A percentile compares a stretch with the other conserved stretches of the same genome.
These are phyloP conservation scores for Paraplagusia blochii DNA, from an alignment of 2,113 vertebrate species.

Conservation along the genomic window DNA sequence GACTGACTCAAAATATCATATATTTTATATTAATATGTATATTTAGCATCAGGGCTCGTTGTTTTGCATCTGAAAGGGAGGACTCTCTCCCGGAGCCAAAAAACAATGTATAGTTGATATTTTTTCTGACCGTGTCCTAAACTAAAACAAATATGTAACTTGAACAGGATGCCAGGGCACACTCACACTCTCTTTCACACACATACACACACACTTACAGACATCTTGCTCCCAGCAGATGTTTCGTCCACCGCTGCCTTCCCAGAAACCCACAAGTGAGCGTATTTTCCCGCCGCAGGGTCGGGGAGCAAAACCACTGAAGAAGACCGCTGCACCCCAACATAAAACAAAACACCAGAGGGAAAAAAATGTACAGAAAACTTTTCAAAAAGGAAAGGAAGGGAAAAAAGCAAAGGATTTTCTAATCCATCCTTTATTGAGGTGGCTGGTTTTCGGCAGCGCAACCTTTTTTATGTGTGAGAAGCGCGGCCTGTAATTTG, in stretches of 20 bases:
- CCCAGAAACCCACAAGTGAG: conserved; percentile 82
- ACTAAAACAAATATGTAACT: conserved; percentile 47
- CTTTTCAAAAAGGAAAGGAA: conserved; percentile 74
- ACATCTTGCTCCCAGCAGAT: conserved; percentile 79
- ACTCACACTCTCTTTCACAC: conserved; percentile 23
- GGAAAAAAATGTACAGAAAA: conserved; percentile 72
- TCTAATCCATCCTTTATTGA: conserved; percentile 86
- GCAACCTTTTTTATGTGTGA: conserved; percentile 83
- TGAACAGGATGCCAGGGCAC: conserved; percentile 46
- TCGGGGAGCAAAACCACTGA: conserved; percentile 79
- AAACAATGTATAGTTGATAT: neutral
- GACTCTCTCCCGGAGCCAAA: neutral
- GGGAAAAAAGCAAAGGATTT: conserved; percentile 78
- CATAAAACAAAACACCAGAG: conserved; percentile 81
- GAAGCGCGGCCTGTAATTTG: conserved; percentile 82
- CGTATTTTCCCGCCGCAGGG: conserved; percentile 80
- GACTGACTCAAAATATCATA: too few species aligned
- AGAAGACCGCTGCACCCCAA: conserved; percentile 77
- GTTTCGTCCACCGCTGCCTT: conserved; percentile 78
- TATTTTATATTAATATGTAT: too few species aligned
- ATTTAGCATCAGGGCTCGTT: too few species aligned
- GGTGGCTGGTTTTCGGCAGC: conserved; percentile 81
- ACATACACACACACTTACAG: conserved; percentile 52
- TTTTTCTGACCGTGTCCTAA: conserved; percentile 12
- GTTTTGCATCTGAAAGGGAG: too few species aligned